Base-by-base conservation (phyloP, 2,888 invertebrate genomes). In the Tinea pellionella region DNA sequence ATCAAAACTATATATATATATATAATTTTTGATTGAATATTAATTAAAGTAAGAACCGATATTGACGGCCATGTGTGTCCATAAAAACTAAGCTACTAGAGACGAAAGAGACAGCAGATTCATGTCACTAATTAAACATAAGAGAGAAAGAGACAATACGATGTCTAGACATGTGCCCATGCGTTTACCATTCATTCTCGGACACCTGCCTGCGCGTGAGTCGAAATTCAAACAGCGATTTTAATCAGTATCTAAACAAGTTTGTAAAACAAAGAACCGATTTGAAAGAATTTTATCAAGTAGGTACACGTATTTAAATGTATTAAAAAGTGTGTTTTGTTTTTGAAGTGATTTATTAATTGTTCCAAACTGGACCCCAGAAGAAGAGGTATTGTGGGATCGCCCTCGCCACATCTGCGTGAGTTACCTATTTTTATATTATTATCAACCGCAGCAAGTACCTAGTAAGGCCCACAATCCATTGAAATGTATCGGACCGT, bases 141-240 rank as follows among this genome's bases (percentile, higher is more conserved):
- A 29, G 57, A 13, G 57, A 13, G 32, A 57, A n/a, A 12, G n/a
- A 24, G 53, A 24, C n/a, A 6, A n/a, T 24, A 53, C 9, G 18
- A 19, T 53, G 53, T 53, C 53, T 53, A 53, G 53, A 53, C 53
- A 53, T 18, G 53, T 24, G 53, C 9, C 53, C 47, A 15, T 47
- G 47, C 47, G 47, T 47, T 47, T 9, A 47, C 29, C 55, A 55
- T 55, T 55, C 55, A 55, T 19, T 55, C 55, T 15, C 41, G 9
- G 41, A 19, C 78, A 74, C 72, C 63, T 69, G 68, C 65, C 62
- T 2, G 71, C 66, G 69, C 82, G 80, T 82, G 83, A 77, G 76
- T 71, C 67, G 82, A 76, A 81, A 77, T 65, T 67, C 63, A 74
- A 79, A 71, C 68, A 74, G 74, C 32, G 15, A 79, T 77, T 68